Evolutionary conservation across 2,797 vertebrate genomes (phyloP).

Genomic region (Schizopygopsis malacanthus): DNA sequence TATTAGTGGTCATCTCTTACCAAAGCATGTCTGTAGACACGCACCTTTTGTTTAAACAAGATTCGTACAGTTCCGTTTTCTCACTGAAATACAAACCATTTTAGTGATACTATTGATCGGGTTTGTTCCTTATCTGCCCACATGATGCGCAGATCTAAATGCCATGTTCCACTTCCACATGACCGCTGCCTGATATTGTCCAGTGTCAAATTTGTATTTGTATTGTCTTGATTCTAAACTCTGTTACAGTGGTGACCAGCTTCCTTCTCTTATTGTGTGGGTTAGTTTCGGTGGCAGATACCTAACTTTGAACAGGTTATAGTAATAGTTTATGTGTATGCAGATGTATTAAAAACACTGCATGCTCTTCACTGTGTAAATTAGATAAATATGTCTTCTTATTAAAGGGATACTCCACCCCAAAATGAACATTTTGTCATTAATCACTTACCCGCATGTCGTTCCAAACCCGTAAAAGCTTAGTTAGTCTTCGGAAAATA

Average conservation of each 20-base stretch:
- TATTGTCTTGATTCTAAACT: not conserved
- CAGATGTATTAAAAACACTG: too few relatives aligned
- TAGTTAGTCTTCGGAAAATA: too few relatives aligned
- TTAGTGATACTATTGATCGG: not conserved
- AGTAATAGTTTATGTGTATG: too few relatives aligned
- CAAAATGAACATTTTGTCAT: too few relatives aligned
- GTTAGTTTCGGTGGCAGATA: not conserved
- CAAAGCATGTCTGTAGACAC: not conserved
- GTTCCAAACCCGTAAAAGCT: too few relatives aligned
- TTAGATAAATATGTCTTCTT: too few relatives aligned
- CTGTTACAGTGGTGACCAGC: not conserved
- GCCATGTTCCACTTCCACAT: slow-evolving; percentile 11
- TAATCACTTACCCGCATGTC: too few relatives aligned
- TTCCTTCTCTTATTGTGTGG: not conserved
- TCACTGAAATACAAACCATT: not conserved
- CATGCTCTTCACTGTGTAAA: too few relatives aligned
- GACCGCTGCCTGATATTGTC: not conserved
- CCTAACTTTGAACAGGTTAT: not conserved
- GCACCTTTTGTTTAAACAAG: not conserved
- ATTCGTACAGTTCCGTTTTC: slow-evolving; percentile 1
- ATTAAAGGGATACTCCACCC: too few relatives aligned
- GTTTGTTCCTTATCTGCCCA: not conserved
- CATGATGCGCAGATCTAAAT: not conserved
- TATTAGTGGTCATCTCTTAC: not conserved
- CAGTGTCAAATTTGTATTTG: not conserved